Percentiles rank a stretch among this genome's conserved stretches.
phyloP scores from a whole-genome alignment of 2,888 invertebrate genomes.

The Tethea ocularis region DNA sequence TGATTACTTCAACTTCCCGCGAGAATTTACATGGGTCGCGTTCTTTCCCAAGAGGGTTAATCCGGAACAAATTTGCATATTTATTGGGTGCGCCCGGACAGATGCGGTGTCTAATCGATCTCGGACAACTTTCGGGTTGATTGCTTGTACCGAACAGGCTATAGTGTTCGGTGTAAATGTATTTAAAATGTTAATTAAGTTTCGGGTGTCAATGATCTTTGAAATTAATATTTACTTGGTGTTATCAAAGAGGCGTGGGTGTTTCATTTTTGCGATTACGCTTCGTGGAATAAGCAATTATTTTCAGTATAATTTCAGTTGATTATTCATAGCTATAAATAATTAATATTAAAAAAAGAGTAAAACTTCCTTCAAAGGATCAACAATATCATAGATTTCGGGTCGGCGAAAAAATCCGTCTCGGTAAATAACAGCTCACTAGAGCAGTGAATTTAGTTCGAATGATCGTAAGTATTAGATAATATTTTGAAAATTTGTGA shows the following conservation, averaged over 20 bases:
- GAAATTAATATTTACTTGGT: slow-evolving; percentile 10
- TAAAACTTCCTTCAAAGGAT: too few species aligned
- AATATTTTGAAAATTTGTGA: too few species aligned
- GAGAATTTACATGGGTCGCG: slow-evolving; percentile 1
- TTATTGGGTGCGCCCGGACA: slow-evolving; percentile 64
- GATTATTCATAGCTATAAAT: neutral
- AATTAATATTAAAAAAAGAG: too few species aligned
- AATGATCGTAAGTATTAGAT: too few species aligned
- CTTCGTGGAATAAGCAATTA: neutral
- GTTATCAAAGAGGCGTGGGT: neutral
- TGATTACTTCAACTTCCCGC: neutral
- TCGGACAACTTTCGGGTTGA: slow-evolving; percentile 38
- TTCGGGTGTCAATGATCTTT: slow-evolving; percentile 17
- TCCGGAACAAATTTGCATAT: slow-evolving; percentile 70
- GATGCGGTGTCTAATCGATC: slow-evolving; percentile 69
- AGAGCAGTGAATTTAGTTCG: too few species aligned
- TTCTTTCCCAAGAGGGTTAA: slow-evolving; percentile 39
- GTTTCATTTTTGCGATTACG: slow-evolving; percentile 2
- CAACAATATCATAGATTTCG: too few species aligned
- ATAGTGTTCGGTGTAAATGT: slow-evolving; percentile 24
- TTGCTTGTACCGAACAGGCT: slow-evolving; percentile 30
- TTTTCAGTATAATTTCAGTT: neutral
- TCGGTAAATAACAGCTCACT: too few species aligned
- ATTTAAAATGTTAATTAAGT: slow-evolving; percentile 38
- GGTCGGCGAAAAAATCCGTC: too few species aligned